Evolutionary conservation across 1,140 invertebrate genomes (phyloP).

Genomic region (Lineus longissimus): DNA sequence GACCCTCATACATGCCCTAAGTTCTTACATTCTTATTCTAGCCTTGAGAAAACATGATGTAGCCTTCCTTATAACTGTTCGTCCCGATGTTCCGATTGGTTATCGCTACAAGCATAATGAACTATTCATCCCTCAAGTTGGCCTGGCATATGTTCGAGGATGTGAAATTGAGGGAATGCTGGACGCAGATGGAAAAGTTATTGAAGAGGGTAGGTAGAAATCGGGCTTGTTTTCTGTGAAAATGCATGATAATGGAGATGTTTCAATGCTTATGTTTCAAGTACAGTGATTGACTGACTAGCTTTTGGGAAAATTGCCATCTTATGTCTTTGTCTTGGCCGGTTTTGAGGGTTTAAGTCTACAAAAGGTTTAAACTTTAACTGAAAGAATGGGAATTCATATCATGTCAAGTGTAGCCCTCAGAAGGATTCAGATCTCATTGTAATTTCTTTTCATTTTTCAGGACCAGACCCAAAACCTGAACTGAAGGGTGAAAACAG

Average conservation of each 20-base stretch:
- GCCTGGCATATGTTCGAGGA: slow-evolving; percentile 85
- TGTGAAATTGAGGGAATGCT: slow-evolving; percentile 99
- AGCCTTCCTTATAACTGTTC: slow-evolving; percentile 90
- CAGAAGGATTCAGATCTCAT: no score
- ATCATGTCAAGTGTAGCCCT: no score
- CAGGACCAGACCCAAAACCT: slow-evolving; percentile 67
- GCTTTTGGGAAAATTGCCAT: not conserved
- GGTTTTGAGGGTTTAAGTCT: no score
- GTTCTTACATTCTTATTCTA: slow-evolving; percentile 24
- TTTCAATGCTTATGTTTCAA: not conserved
- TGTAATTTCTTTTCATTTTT: slow-evolving; percentile 6
- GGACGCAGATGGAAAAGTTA: slow-evolving; percentile 90
- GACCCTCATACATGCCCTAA: not conserved
- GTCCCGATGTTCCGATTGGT: slow-evolving; percentile 76
- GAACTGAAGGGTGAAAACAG: slow-evolving; percentile 78
- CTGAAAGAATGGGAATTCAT: no score
- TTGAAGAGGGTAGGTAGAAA: slow-evolving; percentile 74
- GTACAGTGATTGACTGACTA: slow-evolving; percentile 4
- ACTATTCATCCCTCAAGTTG: slow-evolving; percentile 62
- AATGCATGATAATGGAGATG: not conserved
- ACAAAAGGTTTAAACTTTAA: no score
- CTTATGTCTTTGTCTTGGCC: no score
- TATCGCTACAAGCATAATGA: slow-evolving; percentile 50
- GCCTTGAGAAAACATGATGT: slow-evolving; percentile 93
- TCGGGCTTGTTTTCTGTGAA: not conserved